These are phyloP conservation scores for Onchidella celtica DNA, from an alignment of 2,888 invertebrate species.

Conservation along the genomic window DNA sequence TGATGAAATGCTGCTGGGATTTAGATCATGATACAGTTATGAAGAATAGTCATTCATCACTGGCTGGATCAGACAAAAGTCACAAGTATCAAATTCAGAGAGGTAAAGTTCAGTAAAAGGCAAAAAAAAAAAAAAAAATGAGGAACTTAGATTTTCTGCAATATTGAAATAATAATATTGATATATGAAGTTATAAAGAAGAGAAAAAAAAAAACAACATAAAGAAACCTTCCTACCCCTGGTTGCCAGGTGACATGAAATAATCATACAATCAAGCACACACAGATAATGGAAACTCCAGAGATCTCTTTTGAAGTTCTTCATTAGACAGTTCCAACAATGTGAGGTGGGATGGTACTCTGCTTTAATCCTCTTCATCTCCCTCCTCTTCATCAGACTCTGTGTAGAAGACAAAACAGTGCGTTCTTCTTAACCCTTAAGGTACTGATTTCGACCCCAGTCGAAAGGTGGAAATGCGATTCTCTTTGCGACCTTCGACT, in stretches of 20 bases:
- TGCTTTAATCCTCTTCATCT: slow-evolving; percentile 30
- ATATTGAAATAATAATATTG: neutral
- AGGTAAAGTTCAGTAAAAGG: neutral
- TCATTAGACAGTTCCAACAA: neutral
- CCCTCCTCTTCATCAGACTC: slow-evolving; percentile 36
- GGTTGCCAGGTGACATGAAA: neutral
- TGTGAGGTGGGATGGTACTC: neutral
- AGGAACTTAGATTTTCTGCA: neutral
- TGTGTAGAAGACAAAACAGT: neutral
- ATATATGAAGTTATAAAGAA: too few species aligned
- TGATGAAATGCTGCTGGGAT: neutral
- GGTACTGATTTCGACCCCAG: neutral
- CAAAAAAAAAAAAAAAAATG: neutral
- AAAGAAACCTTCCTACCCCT: slow-evolving; percentile 1
- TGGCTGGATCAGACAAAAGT: neutral
- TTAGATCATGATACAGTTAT: neutral
- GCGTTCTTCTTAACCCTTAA: neutral
- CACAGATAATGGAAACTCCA: neutral
- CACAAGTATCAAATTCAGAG: slow-evolving; percentile 9
- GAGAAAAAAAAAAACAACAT: neutral
- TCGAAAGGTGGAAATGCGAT: too few species aligned
- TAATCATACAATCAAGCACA: neutral
- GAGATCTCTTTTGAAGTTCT: slow-evolving; percentile 21
- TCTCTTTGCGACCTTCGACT: too few species aligned
- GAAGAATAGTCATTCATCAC: neutral